Base-by-base conservation (phyloP, 2,888 invertebrate genomes). In the Trachelus tabidus region DNA sequence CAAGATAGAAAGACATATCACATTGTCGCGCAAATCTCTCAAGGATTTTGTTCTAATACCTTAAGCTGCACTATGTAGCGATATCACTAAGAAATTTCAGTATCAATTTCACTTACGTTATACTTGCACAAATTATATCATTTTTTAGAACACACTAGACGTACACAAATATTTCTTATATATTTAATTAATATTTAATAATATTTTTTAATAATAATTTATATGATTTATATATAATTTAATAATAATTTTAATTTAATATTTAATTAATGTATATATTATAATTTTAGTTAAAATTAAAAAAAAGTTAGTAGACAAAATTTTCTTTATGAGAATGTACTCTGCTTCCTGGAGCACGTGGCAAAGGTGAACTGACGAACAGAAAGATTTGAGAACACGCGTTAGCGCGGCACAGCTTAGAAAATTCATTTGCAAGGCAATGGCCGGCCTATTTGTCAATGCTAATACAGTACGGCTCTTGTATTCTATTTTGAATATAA, bases 351-450 rank as follows among this genome's bases (percentile, higher is more conserved):
- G 56, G 2, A 6, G 2, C 56, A 9, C 56, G 56, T 23, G 56
- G 9, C 23, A 56, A 23, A 23, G 56, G 56, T 56, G 56, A 56
- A 56, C 9, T 9, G 23, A 23, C 56, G 56, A 56, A 56, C 23
- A 56, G 23, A 56, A 56, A 9, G 40, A 40, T 40, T 40, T 15
- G 40, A 40, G 40, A 40, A 40, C 40, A 40, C 40, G 40, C 15
- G 40, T 6, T 15, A 56, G 4, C 23, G 23, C 23, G 56, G 56
- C 6, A 23, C 56, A 15, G 30, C 4, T 75, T 75, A 15, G 9
- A 35, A 80, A 75, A 73, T 68, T 69, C 75, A 77, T 79, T 77
- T 75, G 77, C 40, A 78, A 76, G 77, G 69, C 75, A 78, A 78
- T 71, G 74, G 71, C 68, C 68, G n/a, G 40, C 11, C 76, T 76